Conservation (phyloP, 2,113 vertebrate genomes). For the Oryzias celebensis region DNA sequence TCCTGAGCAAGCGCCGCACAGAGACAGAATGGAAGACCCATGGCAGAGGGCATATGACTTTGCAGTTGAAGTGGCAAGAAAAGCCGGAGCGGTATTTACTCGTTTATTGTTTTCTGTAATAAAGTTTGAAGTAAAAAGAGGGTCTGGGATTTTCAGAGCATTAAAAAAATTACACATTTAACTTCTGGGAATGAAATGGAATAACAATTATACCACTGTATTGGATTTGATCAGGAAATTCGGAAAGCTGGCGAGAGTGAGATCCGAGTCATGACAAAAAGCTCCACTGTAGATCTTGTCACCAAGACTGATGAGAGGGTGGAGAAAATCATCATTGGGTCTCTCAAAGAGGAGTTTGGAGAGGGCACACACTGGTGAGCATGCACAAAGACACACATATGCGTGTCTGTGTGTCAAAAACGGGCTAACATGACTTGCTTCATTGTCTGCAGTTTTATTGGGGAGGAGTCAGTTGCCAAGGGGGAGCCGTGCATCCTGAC, state of each 20-base stretch:
- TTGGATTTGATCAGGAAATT: constrained; percentile 75
- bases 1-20: neutral
- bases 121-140: neutral
- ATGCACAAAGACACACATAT: constrained; percentile 2
- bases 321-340: constrained; percentile 90
- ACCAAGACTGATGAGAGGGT: constrained; percentile 94
- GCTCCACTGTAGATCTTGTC: constrained; percentile 91
- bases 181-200: too few species aligned
- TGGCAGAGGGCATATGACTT: constrained; percentile 71
- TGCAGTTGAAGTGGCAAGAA: constrained; percentile 71
- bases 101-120: neutral
- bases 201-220: neutral
- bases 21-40: constrained; percentile 58
- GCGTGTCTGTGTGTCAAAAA: neutral
- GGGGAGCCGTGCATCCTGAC: constrained; percentile 83
- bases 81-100: constrained; percentile 69
- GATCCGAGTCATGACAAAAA: constrained; percentile 86
- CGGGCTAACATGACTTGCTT: neutral
- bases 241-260: constrained; percentile 86
- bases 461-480: constrained; percentile 93
- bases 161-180: neutral
- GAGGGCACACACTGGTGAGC: constrained; percentile 83
- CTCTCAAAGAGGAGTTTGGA: constrained; percentile 85
- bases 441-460: constrained; percentile 85
- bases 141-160: neutral